Evolutionary conservation across 2,797 vertebrate genomes (phyloP), one percentile per base, ranked within the genome.

Genomic region (Catostomus latipinnis): DNA sequence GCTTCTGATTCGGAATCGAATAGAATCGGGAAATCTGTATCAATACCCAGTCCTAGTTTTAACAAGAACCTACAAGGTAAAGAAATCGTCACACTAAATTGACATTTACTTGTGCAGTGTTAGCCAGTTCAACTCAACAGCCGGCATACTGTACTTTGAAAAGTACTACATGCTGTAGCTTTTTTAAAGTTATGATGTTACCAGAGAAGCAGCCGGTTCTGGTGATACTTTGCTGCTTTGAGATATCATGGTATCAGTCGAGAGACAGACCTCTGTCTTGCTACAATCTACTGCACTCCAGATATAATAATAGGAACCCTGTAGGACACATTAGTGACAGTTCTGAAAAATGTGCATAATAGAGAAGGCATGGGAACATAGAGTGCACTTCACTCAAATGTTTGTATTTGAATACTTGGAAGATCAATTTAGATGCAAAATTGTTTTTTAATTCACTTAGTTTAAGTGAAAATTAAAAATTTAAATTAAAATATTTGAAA

Each of bases 241-340:
- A 69, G 75, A 69, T 68, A 52, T 52, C 9, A 6, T 11, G 2
- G 65, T 69, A 60, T 77, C 75, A 50, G 18, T 14, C n/a, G 8
- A 67, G 62, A 57, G 12, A 66, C 62, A 48, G 50, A 65, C 50
- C 34, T 6, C 8, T 11, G 16, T 68, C 45, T 43, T 34, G 14
- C 70, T 48, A n/a, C 34, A 71, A 5, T 65, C 57, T 22, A 2
- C 9, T 7, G 7, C 46, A 13, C 46, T 65, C 45, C 14, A 48
- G 13, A 18, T 6, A 6, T n/a, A 18, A 8, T 66, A 0, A 46
- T 46, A n/a, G 9, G 10, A 54, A 10, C 13, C 60, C 34, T 14
- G 2, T 16, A 54, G 34, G 34, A 65, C 62, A 46, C 43, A 46
- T 46, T 65, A 16, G n/a, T 48, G n/a, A 9, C 34, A 13, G 34